Base-by-base conservation (phyloP, 1,140 invertebrate genomes). In the Drosophila sproati region DNA sequence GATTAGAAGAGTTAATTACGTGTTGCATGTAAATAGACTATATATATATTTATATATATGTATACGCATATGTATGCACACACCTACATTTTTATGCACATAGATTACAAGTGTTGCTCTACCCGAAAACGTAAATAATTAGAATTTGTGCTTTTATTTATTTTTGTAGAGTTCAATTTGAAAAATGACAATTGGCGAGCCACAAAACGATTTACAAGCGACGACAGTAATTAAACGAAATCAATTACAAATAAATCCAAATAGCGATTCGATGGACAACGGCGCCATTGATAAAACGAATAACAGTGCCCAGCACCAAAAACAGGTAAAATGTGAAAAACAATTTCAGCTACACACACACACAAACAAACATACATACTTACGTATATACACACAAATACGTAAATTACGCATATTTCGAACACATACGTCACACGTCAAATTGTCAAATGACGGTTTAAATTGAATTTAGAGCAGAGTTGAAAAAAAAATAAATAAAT, bases 101-200 rank as follows among this genome's bases (percentile, higher is more conserved):
- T 20, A 20, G 20, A 20, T 20, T 20, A 20, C 20, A 20, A 20
- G 20, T 20, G 20, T 20, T 20, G 20, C 20, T 20, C 20, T 20
- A 20, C 1, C 20, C 20, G 20, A 20, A 20, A 20, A 20, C 20
- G 20, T 1, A 20, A 20, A 20, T 20, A 20, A 20, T 20, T 20
- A 1, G 20, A 20, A 34, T 34, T 34, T 34, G 34, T 34, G 20
- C 20, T 20, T 20, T 20, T 20, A 28, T 4, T 45, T 28, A 47
- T 73, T 41, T 28, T 20, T 20, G 45, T 47, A 78, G 71, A 60
- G 29, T 56, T 51, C 54, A 43, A 59, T 43, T 20, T 2, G 12
- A 48, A 80, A 73, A 47, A 87, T 87, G 83, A 87, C 85, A 47
- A 63, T 87, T 34, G 85, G 60, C 10, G 85, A 89, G 5, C 5